Percentiles rank a stretch among this genome's conserved stretches.
phyloP scores from a whole-genome alignment of 2,797 vertebrate species.

The Rhinella marina region DNA sequence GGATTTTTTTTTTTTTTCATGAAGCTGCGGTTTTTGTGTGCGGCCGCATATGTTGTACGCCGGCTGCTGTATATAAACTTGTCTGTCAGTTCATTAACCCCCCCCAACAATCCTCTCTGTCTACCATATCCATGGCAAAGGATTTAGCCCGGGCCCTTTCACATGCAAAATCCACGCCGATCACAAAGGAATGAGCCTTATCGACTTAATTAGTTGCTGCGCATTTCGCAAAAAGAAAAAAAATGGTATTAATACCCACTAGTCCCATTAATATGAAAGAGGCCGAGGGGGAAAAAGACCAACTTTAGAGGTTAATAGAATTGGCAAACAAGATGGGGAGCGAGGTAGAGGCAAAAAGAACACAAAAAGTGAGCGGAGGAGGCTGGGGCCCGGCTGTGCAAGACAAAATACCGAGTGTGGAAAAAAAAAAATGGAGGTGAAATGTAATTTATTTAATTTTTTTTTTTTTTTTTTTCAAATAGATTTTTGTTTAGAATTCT shows the following conservation, averaged over 20 bases:
- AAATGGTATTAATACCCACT: slow-evolving; percentile 67
- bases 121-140: slow-evolving; percentile 74
- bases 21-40: slow-evolving; percentile 72
- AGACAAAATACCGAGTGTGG: not conserved
- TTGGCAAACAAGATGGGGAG: not conserved
- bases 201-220: slow-evolving; percentile 81
- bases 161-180: slow-evolving; percentile 87
- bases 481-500: too few species aligned
- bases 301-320: slow-evolving; percentile 46
- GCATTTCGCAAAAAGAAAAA: slow-evolving; percentile 75
- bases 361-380: not conserved
- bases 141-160: slow-evolving; percentile 91
- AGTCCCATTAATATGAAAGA: slow-evolving; percentile 54
- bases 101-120: slow-evolving; percentile 79
- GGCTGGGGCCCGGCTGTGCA: not conserved
- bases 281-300: slow-evolving; percentile 24
- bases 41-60: slow-evolving; percentile 77
- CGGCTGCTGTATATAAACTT: slow-evolving; percentile 88
- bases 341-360: too few species aligned
- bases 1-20: slow-evolving; percentile 77
- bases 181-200: slow-evolving; percentile 76
- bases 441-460: too few species aligned
- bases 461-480: too few species aligned
- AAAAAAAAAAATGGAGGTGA: too few species aligned
- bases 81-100: slow-evolving; percentile 99